Evolutionary conservation across 2,888 invertebrate genomes (phyloP), one percentile per base, ranked within the genome.

Genomic region (Megaustenia siamemsis): DNA sequence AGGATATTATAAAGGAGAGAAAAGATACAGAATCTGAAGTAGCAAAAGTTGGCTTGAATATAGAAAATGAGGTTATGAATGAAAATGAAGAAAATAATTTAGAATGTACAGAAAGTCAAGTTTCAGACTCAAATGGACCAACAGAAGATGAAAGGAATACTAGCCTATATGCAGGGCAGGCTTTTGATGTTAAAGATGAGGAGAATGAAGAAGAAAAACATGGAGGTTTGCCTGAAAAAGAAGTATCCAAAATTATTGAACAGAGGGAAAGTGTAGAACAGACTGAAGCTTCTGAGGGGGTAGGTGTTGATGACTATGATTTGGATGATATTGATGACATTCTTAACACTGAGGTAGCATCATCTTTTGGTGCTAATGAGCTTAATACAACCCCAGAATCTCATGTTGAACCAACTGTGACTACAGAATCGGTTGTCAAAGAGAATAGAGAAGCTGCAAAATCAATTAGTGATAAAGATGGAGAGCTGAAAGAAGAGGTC

Each of bases 281-380:
- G 21, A 76, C 82, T 45, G 82, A 82, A n/a, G 60, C 76, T 5
- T 85, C 85, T 49, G 85, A 81, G 21, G 85, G 76, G 35, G 81
- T 43, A 28, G 71, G 28, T 56, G 40, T 68, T 24, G 81, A 85
- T 81, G 85, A 81, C 56, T 85, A 85, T 81, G 81, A 85, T 56
- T 35, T 85, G 35, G 85, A 85, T 81, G 85, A 85, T 28, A 85
- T 85, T 80, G 80, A 81, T 81, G 85, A 85, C n/a, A 60, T 78
- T 10, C 45, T 84, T 6, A 56, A 73, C 24, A 56, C 71, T 38
- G 63, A 18, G 15, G 66, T 40, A 43, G 4, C 53, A 73, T 60
- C 69, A 43, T 38, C 38, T 21, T 18, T 4, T 32, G 49, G 10
- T 40, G 60, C 49, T 40, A 28, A 45, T 10, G 43, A 71, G 40